phyloP scores from a whole-genome alignment of 2,113 vertebrate species.

The Himantopus leucocephalus region DNA sequence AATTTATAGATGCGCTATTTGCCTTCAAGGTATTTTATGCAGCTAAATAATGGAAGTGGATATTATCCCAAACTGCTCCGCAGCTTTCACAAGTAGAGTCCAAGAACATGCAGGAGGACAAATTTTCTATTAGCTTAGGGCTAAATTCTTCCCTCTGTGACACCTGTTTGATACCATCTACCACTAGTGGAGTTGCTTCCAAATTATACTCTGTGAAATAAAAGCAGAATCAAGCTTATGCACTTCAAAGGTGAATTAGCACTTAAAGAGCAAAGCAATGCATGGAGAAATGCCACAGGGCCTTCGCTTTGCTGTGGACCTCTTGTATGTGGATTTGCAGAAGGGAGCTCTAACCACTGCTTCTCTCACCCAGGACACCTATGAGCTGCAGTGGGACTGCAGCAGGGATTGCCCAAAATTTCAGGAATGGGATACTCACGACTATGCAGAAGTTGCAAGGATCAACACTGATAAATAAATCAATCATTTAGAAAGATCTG shows the following conservation, averaged over 20 bases:
- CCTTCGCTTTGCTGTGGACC: neutral
- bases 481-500: neutral
- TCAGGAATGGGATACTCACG: neutral
- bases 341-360: neutral
- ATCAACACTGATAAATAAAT: neutral
- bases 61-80: conserved; percentile 24
- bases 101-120: conserved; percentile 26
- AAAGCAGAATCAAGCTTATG: neutral
- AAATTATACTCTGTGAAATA: neutral
- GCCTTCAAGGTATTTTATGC: conserved; percentile 62
- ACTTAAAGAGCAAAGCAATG: neutral
- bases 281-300: neutral
- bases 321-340: neutral
- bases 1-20: conserved; percentile 59
- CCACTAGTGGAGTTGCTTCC: neutral
- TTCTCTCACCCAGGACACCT: neutral
- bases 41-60: conserved; percentile 58
- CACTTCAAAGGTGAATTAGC: neutral
- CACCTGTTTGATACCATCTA: neutral
- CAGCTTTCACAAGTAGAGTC: conserved; percentile 12
- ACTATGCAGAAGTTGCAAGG: neutral
- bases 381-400: neutral
- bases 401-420: neutral
- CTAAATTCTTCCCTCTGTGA: neutral
- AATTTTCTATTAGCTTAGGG: conserved; percentile 1